Base-by-base conservation (phyloP, 1,140 invertebrate species). In the Anthonomus grandis region DNA sequence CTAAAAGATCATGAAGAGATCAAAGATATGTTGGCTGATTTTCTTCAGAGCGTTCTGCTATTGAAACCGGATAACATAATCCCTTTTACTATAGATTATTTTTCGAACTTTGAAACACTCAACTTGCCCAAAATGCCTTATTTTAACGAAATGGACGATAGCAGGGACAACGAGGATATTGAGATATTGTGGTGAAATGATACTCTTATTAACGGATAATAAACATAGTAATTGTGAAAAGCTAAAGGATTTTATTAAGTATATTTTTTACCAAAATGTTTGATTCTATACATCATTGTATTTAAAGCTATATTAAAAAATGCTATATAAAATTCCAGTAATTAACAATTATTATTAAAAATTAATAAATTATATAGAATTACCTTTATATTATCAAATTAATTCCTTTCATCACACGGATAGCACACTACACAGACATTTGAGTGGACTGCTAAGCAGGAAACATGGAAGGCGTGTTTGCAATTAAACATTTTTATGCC, bases 381-480 rank as follows among this genome's bases (percentile, higher is more conserved):
- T n/a, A n/a, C n/a, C n/a, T n/a, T 51, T 60, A 59, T 51, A 17
- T 55, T 59, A 42, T 60, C 21, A 17, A 47, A 18, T 56, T 25
- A 54, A 52, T 63, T 18, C 37, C 45, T 47, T 55, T 66, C 39
- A 18, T 68, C 57, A n/a, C 46, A 12, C 4, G 66, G 60, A 50
- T 68, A 62, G 60, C 71, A 73, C 15, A 73, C 66, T 2, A 60
- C 68, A 44, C 71, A 73, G 15, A 49, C 62, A 5, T 48, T 59
- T 6, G 56, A 51, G 23, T 63, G 59, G 68, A 48, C 73, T 0
- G 82, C 81, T 59, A 95, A 72, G 76, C 94, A 97, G 54, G 85
- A 81, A 70, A 88, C 83, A 73, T 97, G 94, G 72, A 94, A 96
- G 0, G 84, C 82, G 76, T 97, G 94, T 59, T 86, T 85, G 70